phyloP scores from a whole-genome alignment of 2,888 invertebrate species.

The Nomada flava region DNA sequence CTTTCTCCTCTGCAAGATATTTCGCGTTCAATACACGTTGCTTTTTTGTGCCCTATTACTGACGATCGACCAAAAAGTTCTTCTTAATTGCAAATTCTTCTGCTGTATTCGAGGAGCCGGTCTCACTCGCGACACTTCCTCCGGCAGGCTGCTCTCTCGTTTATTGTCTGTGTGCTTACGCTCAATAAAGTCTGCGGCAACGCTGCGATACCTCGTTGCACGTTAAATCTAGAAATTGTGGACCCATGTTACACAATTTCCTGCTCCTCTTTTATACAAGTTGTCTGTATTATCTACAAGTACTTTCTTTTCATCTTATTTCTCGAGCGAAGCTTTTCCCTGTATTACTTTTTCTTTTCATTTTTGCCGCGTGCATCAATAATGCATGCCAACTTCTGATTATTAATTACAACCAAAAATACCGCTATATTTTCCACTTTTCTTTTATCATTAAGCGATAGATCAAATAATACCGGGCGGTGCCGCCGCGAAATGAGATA shows the following conservation, averaged over 20 bases:
- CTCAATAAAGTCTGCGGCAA: constrained; percentile 78
- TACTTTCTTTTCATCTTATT: constrained; percentile 39
- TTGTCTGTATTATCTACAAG: constrained; percentile 64
- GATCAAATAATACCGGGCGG: constrained; percentile 45
- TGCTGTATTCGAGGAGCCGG: constrained; percentile 73
- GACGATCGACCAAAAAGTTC: constrained; percentile 80
- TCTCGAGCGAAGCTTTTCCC: constrained; percentile 27
- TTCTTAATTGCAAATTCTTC: constrained; percentile 75
- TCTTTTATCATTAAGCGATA: constrained; percentile 29
- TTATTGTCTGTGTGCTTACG: constrained; percentile 71
- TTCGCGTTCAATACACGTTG: constrained; percentile 82
- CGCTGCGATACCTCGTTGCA: constrained; percentile 78
- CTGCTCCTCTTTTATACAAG: constrained; percentile 54
- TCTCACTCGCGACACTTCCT: constrained; percentile 73
- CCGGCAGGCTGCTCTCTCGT: constrained; percentile 71
- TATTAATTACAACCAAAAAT: constrained; percentile 35
- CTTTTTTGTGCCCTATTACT: constrained; percentile 75
- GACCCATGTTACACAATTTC: constrained; percentile 74
- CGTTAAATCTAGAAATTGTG: constrained; percentile 77
- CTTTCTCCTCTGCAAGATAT: constrained; percentile 84
- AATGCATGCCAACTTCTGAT: constrained; percentile 33
- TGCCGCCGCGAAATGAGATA: constrained; percentile 68
- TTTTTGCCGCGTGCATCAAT: constrained; percentile 2
- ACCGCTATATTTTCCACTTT: background rate
- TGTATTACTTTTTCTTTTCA: constrained; percentile 26